Evolutionary conservation across 2,797 vertebrate species (phyloP).

Genomic region (Channa striata): DNA sequence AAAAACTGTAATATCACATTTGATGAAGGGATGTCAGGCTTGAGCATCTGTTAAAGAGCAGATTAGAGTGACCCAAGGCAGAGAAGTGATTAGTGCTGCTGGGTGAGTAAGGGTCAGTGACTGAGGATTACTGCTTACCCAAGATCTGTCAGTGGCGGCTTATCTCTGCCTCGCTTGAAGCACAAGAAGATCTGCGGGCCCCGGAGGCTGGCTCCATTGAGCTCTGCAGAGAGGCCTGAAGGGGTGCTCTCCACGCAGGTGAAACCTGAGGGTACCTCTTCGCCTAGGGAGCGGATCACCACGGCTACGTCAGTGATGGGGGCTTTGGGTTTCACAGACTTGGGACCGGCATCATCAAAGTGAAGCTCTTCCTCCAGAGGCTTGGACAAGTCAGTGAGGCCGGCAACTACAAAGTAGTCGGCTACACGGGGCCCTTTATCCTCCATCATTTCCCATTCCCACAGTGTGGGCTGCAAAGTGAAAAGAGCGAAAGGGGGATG

Average conservation of each 20-base stretch:
- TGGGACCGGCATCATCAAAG: constrained; percentile 92
- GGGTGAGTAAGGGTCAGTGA: constrained; percentile 66
- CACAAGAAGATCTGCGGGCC: constrained; percentile 97
- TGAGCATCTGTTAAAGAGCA: constrained; percentile 54
- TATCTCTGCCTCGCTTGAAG: constrained; percentile 96
- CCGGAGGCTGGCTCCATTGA: constrained; percentile 95
- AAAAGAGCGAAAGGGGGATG: constrained; percentile 12
- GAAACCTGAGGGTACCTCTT: constrained; percentile 94
- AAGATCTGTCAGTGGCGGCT: constrained; percentile 96
- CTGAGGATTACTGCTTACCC: constrained; percentile 89
- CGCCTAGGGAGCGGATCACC: constrained; percentile 94
- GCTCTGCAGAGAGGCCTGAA: constrained; percentile 94
- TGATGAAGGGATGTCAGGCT: constrained; percentile 21
- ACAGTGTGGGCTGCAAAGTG: constrained; percentile 70
- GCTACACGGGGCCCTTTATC: constrained; percentile 98
- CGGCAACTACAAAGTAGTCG: constrained; percentile 99
- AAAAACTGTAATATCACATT: constrained; percentile 18
- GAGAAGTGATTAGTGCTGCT: constrained; percentile 68
- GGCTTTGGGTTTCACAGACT: constrained; percentile 90
- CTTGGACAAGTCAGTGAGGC: constrained; percentile 93
- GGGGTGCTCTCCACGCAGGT: constrained; percentile 94
- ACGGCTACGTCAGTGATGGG: constrained; percentile 97
- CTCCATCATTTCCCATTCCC: constrained; percentile 98
- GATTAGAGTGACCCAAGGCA: constrained; percentile 64
- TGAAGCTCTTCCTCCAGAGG: constrained; percentile 96